Evolutionary conservation across 2,888 invertebrate species (phyloP).

Genomic region (Lasioglossum villosulum): DNA sequence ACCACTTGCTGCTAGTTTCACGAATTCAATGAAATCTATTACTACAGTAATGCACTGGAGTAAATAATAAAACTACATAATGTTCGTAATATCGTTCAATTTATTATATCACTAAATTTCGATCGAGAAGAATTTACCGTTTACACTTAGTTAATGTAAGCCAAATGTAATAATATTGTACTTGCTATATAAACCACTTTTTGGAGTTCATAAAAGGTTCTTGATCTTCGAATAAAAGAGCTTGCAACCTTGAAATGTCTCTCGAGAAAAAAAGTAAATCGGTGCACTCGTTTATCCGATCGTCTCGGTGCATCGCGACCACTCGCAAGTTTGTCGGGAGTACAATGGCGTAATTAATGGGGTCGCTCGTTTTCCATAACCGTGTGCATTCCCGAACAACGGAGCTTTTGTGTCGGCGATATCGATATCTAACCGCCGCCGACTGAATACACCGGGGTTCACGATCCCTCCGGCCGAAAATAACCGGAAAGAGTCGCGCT

Average conservation of each 20-base stretch:
- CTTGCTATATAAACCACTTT: too few species aligned
- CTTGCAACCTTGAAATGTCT: slow-evolving; percentile 26
- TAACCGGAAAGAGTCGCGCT: slow-evolving; percentile 49
- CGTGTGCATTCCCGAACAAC: slow-evolving; percentile 52
- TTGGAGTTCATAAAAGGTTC: too few species aligned
- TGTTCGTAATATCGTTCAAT: too few species aligned
- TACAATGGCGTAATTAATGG: slow-evolving; percentile 66
- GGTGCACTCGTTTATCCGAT: slow-evolving; percentile 14
- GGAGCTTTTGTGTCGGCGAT: slow-evolving; percentile 58
- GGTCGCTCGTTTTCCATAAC: slow-evolving; percentile 61
- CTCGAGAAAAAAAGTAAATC: neutral
- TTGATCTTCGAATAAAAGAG: neutral
- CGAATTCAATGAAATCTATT: neutral
- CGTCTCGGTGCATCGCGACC: slow-evolving; percentile 15
- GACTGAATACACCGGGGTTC: slow-evolving; percentile 42
- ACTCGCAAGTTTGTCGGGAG: slow-evolving; percentile 49
- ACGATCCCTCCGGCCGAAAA: slow-evolving; percentile 50
- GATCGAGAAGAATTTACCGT: too few species aligned
- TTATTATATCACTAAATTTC: too few species aligned
- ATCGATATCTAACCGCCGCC: slow-evolving; percentile 54
- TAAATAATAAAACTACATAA: neutral
- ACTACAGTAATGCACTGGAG: neutral
- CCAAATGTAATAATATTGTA: too few species aligned
- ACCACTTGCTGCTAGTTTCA: neutral
- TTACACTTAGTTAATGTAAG: too few species aligned